A percentile compares a stretch with the other conserved stretches of the same genome.
phyloP scores from a whole-genome alignment of 2,797 vertebrate genomes.

The Acanthurus tractus region DNA sequence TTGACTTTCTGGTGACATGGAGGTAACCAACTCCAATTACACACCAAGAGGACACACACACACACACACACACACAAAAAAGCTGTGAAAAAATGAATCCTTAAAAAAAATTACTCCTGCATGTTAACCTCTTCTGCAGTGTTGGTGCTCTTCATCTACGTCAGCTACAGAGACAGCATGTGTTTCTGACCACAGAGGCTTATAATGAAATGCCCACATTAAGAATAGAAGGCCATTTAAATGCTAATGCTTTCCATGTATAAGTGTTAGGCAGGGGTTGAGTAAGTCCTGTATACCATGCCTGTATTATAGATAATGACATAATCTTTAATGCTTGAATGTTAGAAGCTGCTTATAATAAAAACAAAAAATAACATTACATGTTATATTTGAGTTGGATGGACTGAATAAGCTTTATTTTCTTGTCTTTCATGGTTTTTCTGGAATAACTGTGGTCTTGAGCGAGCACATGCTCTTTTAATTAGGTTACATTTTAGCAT shows the following conservation, averaged over 20 bases:
- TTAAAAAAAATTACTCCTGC: conserved; percentile 23
- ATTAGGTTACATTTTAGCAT: conserved; percentile 68
- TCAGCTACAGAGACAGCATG: conserved; percentile 69
- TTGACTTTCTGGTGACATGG: conserved; percentile 46
- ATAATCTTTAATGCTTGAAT: conserved; percentile 26
- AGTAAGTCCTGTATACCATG: conserved; percentile 44
- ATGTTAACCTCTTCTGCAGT: conserved; percentile 24
- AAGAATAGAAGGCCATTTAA: conserved; percentile 74
- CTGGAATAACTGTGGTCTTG: conserved; percentile 36
- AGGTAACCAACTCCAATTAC: conserved; percentile 32
- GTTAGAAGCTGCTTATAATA: conserved; percentile 38
- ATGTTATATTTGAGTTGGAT: conserved; percentile 42
- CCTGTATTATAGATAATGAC: conserved; percentile 55
- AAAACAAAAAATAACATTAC: conserved; percentile 32
- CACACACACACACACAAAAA: background rate
- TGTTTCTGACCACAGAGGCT: conserved; percentile 76
- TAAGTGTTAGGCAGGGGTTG: conserved; percentile 56
- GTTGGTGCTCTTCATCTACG: conserved; percentile 48
- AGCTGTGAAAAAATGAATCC: conserved; percentile 35
- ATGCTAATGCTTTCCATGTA: conserved; percentile 74
- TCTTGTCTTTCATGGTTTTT: conserved; percentile 33
- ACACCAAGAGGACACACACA: background rate
- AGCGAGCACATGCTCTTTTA: conserved; percentile 57
- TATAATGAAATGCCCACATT: conserved; percentile 74
- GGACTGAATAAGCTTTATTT: conserved; percentile 42